These are phyloP conservation scores for Lasioglossum lativentre DNA, from an alignment of 2,888 invertebrate species.

Conservation along the genomic window DNA sequence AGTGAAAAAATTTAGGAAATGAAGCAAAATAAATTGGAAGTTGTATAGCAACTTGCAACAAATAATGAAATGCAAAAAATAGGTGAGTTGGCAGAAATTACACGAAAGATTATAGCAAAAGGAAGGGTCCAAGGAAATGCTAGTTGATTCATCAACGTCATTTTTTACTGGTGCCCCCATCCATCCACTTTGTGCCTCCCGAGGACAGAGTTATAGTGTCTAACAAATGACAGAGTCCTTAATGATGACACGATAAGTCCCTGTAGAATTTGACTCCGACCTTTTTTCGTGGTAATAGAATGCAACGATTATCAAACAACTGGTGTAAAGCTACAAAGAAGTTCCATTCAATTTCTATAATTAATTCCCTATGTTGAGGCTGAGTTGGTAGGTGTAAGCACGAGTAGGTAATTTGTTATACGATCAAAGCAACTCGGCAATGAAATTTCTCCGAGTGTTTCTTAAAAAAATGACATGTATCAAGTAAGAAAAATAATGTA, in stretches of 20 bases:
- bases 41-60: neutral
- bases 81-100: neutral
- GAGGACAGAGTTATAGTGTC: neutral
- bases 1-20: neutral
- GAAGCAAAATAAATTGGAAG: neutral
- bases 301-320: neutral
- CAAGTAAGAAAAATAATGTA: neutral
- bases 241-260: neutral
- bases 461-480: neutral
- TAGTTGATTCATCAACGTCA: constrained; percentile 23
- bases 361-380: neutral
- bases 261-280: neutral
- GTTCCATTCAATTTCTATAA: neutral
- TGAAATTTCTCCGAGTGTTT: neutral
- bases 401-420: neutral
- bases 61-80: neutral
- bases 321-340: neutral
- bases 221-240: neutral
- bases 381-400: neutral
- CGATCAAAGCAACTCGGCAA: neutral
- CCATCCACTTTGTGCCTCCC: neutral
- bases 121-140: neutral
- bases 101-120: neutral
- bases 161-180: neutral
- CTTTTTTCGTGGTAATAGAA: neutral